Evolutionary conservation across 2,888 invertebrate species (phyloP), one percentile per base, ranked within the genome.

Genomic region (Limnephilus rhombicus): DNA sequence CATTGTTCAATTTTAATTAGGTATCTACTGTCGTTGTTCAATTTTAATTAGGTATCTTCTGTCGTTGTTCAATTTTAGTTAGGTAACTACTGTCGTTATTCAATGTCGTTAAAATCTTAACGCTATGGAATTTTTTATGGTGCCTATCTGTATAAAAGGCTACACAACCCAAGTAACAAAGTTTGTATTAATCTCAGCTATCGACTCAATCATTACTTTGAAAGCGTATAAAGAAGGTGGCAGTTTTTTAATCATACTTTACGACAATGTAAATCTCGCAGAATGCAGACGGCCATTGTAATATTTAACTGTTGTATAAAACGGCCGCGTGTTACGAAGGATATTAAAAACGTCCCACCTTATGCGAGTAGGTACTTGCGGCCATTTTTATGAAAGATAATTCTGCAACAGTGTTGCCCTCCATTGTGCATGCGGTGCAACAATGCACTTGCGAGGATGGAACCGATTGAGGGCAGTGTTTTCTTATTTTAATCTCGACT

Each of bases 371-470:
- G 83, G 37, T 83, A 83, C 24, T 85, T 41, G 85, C 85, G 85
- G 85, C 85, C 45, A 85, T 85, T 85, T 85, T 85, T 85, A 85
- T 85, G 85, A 85, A 85, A 85, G 85, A 85, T 85, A 85, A 85
- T 85, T n/a, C 41, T 31, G 85, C 85, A 85, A 85, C 85, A 85
- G 24, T 85, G 85, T 85, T 85, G 85, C n/a, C 3, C 37, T 85
- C 85, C 85, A 85, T 85, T 85, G 85, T 85, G 37, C 41, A 85
- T 7, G 24, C 24, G 18, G 11, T n/a, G 85, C 24, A 85, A 83
- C 41, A 85, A 85, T 85, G 85, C 85, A 24, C 18, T n/a, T 34
- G 41, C 85, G 45, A 45, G n/a, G 37, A 31, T 85, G 85, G 85
- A 85, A 85, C 41, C 85, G 85, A 85, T 85, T 41, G 37, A 85